phyloP scores from a whole-genome alignment of 2,888 invertebrate species.

The Onchidella celtica region DNA sequence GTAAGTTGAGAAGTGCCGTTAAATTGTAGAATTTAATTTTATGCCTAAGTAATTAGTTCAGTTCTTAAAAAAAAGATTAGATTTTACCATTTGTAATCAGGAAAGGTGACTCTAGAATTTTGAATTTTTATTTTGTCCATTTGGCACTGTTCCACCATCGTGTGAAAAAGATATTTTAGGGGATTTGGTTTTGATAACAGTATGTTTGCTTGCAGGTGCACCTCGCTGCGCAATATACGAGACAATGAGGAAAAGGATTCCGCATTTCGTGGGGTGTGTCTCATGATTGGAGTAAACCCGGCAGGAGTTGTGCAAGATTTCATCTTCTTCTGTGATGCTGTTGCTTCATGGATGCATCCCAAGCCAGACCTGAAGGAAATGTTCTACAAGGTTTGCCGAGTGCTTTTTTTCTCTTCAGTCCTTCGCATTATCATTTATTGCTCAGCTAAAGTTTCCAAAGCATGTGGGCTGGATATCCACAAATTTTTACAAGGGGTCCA shows the following conservation, averaged over 20 bases:
- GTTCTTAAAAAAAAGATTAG: too few species aligned
- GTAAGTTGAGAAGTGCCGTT: too few species aligned
- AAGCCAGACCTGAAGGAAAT: conserved; percentile 97
- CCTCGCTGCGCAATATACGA: conserved; percentile 96
- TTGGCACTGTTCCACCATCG: not conserved
- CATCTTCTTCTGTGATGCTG: conserved; percentile 99
- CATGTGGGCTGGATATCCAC: not conserved
- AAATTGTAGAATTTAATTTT: too few species aligned
- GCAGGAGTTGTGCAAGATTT: conserved; percentile 97
- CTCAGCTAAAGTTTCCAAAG: not conserved
- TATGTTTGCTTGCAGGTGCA: conserved; percentile 88
- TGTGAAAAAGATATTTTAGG: not conserved
- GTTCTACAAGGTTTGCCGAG: conserved; percentile 96
- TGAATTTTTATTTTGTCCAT: not conserved
- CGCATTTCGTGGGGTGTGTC: conserved; percentile 99
- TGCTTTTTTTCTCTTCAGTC: not conserved
- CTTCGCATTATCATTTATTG: not conserved
- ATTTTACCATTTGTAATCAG: too few species aligned
- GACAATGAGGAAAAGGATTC: conserved; percentile 99
- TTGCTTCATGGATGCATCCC: conserved; percentile 98
- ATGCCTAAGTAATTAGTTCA: too few species aligned
- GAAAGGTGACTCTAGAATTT: too few species aligned
- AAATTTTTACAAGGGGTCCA: too few species aligned
- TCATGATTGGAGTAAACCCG: conserved; percentile 99
- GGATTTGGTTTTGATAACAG: too few species aligned